Percentiles rank a stretch among this genome's conserved stretches.
Evolutionary conservation across 2,888 invertebrate species (phyloP).

Genomic region (Bimastos eiseni): DNA sequence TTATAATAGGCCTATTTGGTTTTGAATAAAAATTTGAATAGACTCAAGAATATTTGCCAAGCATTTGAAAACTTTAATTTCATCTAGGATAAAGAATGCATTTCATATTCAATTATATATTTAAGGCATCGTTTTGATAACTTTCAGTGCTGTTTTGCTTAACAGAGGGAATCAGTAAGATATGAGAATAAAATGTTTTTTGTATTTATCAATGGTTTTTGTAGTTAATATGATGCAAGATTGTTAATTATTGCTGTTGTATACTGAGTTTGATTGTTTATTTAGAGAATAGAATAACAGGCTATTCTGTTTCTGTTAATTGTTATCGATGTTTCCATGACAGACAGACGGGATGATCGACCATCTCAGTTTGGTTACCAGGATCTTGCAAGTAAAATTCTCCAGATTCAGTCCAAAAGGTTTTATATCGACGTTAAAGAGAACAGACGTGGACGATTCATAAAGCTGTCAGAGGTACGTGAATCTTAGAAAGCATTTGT

Average conservation of each 20-base stretch:
- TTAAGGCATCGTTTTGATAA: too few relatives aligned
- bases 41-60: too few relatives aligned
- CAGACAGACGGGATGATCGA: slow-evolving; percentile 14
- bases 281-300: not conserved
- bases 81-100: too few relatives aligned
- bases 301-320: too few relatives aligned
- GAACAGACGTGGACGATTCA: not conserved
- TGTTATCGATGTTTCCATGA: not conserved
- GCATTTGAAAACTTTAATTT: too few relatives aligned
- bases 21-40: too few relatives aligned
- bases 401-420: slow-evolving; percentile 25
- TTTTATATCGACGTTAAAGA: slow-evolving; percentile 24
- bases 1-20: too few relatives aligned
- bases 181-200: not conserved
- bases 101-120: too few relatives aligned
- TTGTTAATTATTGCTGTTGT: not conserved
- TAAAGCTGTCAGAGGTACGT: slow-evolving; percentile 21
- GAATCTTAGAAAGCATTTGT: not conserved
- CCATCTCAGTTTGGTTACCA: not conserved
- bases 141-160: too few relatives aligned
- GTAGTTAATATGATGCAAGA: too few relatives aligned
- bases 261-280: too few relatives aligned
- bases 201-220: too few relatives aligned
- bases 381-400: slow-evolving; percentile 16
- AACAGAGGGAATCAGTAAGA: not conserved